Percentiles rank a stretch among this genome's conserved stretches.
Evolutionary conservation across 2,888 invertebrate genomes (phyloP).

Genomic region (Acanthosepion lycidas): DNA sequence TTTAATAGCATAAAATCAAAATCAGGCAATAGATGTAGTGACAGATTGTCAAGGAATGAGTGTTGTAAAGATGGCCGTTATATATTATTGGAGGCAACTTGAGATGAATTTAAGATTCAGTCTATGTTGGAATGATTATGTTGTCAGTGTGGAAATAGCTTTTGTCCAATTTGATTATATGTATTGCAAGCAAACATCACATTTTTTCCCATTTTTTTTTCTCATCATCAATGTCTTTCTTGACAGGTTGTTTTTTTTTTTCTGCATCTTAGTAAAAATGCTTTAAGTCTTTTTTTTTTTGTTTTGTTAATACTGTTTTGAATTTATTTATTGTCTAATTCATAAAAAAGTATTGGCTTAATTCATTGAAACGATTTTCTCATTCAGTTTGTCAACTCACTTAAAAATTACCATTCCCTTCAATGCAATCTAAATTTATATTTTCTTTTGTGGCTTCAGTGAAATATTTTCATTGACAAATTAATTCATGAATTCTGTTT

Average conservation of each 20-base stretch:
- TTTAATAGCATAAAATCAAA: not conserved
- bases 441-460: not conserved
- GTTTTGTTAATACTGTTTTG: not conserved
- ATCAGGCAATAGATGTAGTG: not conserved
- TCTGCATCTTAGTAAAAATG: not conserved
- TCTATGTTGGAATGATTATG: not conserved
- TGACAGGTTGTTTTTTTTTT: not conserved
- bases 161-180: not conserved
- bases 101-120: not conserved
- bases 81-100: not conserved
- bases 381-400: not conserved
- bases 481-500: not conserved
- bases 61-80: constrained; percentile 33
- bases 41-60: constrained; percentile 1
- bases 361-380: not conserved
- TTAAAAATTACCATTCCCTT: not conserved
- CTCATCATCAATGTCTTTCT: constrained; percentile 15
- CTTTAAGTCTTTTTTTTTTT: not conserved
- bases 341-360: not conserved
- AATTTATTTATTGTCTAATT: constrained; percentile 33
- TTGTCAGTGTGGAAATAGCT: constrained; percentile 4
- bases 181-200: constrained; percentile 15
- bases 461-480: not conserved
- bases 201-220: not conserved
- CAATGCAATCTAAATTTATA: not conserved